phyloP scores from a whole-genome alignment of 2,888 invertebrate species.

The Aspidiotus rigidus region DNA sequence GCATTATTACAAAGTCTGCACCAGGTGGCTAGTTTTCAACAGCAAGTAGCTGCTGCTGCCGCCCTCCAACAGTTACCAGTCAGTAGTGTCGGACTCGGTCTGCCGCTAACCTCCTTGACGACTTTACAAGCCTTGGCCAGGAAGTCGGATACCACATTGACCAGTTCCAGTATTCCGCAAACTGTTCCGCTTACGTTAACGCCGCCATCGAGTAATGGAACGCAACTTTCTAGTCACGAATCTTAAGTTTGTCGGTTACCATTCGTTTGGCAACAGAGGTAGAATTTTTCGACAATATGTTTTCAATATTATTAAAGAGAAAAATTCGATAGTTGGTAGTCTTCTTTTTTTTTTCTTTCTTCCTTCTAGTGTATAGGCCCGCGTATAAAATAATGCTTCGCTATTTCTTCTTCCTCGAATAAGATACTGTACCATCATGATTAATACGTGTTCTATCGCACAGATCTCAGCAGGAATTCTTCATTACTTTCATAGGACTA shows the following conservation, averaged over 20 bases:
- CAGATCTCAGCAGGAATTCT: too few relatives aligned
- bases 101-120: conserved; percentile 40
- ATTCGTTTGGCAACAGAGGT: too few relatives aligned
- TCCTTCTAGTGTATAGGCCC: too few relatives aligned
- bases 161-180: conserved; percentile 36
- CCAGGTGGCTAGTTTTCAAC: conserved; percentile 56
- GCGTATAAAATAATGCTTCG: too few relatives aligned
- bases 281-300: too few relatives aligned
- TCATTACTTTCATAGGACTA: too few relatives aligned
- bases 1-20: conserved; percentile 60
- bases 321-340: too few relatives aligned
- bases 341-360: too few relatives aligned
- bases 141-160: conserved; percentile 37
- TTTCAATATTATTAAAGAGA: too few relatives aligned
- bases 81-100: conserved; percentile 37
- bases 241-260: conserved; percentile 12
- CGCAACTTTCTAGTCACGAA: conserved; percentile 29
- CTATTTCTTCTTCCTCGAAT: too few relatives aligned
- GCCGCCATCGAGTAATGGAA: conserved; percentile 43
- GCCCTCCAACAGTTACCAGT: conserved; percentile 39
- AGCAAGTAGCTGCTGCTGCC: conserved; percentile 45
- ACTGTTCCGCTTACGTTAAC: conserved; percentile 41
- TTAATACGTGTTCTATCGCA: too few relatives aligned
- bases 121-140: conserved; percentile 40
- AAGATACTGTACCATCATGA: too few relatives aligned